A percentile compares a stretch with the other conserved stretches of the same genome.
Conservation (phyloP, 2,113 vertebrate species). For the Ctenomys sociabilis region DNA sequence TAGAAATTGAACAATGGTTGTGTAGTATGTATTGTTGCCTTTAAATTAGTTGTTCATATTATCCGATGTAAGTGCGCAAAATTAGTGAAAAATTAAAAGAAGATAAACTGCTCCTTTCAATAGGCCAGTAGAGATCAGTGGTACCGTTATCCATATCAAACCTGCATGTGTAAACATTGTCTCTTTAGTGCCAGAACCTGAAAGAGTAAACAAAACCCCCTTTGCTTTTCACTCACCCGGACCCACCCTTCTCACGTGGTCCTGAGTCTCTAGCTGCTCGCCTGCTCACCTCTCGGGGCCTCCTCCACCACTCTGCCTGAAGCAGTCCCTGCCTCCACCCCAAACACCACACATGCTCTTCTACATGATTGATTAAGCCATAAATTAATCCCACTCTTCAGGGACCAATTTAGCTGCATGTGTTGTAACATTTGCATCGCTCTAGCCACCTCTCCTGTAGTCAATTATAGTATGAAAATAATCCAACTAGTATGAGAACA, state of each 20-base stretch:
- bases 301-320: neutral
- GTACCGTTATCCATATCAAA: too few species aligned
- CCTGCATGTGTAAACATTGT: too few species aligned
- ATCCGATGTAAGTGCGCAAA: too few species aligned
- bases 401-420: neutral
- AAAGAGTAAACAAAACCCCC: neutral
- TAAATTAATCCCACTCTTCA: neutral
- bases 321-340: neutral
- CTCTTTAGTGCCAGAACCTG: too few species aligned
- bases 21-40: too few species aligned
- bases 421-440: neutral
- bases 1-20: too few species aligned
- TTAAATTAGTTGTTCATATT: too few species aligned
- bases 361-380: neutral
- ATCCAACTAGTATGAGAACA: neutral
- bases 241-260: neutral
- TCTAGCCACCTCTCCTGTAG: neutral
- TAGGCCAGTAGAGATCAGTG: too few species aligned
- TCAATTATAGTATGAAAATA: neutral
- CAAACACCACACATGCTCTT: neutral
- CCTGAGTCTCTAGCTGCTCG: neutral
- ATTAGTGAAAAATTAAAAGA: too few species aligned
- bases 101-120: too few species aligned
- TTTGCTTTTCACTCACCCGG: neutral
- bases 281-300: neutral